These are phyloP conservation scores for Ciconia nigra DNA, from an alignment of 2,797 vertebrate species.

Conservation along the genomic window DNA sequence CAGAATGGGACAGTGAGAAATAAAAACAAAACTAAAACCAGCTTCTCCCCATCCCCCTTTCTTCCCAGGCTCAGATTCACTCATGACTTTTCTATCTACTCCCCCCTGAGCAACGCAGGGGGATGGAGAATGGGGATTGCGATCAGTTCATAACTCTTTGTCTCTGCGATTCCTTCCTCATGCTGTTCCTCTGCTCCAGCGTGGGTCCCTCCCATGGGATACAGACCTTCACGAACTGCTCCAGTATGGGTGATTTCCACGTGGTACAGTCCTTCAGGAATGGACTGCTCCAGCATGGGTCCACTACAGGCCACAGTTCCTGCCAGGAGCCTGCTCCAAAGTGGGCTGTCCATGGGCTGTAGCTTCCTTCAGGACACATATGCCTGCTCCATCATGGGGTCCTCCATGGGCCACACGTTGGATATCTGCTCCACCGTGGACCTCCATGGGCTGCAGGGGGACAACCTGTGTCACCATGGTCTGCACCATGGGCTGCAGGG, in stretches of 20 bases:
- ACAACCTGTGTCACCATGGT: neutral
- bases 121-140: neutral
- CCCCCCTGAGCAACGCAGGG: accelerated
- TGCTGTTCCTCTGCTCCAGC: neutral
- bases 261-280: neutral
- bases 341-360: neutral
- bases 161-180: neutral
- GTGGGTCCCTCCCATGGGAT: neutral
- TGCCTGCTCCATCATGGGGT: neutral
- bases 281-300: neutral
- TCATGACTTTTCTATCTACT: neutral
- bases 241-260: neutral
- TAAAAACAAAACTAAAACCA: neutral
- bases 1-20: neutral
- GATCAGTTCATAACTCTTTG: neutral
- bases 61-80: neutral
- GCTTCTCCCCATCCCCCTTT: neutral
- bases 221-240: neutral
- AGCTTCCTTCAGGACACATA: neutral
- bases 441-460: neutral
- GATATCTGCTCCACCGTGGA: neutral
- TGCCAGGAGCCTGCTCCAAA: neutral
- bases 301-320: neutral
- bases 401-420: neutral
- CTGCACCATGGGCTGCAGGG: neutral